Evolutionary conservation across 2,113 vertebrate species (phyloP).

Genomic region (Pleuronectes platessa): DNA sequence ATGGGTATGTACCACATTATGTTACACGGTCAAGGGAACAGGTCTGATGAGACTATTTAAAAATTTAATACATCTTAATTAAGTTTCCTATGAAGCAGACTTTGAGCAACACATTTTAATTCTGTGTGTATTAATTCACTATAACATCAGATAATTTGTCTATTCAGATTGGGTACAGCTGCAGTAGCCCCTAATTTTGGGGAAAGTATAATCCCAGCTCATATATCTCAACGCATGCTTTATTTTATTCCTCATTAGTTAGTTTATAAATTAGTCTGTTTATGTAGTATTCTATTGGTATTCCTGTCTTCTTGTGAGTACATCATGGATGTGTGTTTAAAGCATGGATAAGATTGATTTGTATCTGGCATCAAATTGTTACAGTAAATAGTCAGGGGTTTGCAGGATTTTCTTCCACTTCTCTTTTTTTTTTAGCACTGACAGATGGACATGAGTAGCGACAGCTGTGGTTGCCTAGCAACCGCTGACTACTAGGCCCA

Average conservation of each 20-base stretch:
- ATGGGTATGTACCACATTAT: constrained; percentile 87
- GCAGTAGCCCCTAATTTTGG: neutral
- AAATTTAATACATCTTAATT: neutral
- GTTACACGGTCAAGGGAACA: neutral
- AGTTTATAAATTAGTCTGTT: too few relatives aligned
- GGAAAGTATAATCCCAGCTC: too few relatives aligned
- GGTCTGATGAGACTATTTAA: neutral
- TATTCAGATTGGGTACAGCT: neutral
- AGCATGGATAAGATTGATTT: too few relatives aligned
- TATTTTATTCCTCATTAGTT: too few relatives aligned
- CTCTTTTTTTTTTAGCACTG: constrained; percentile 35
- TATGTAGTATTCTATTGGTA: too few relatives aligned
- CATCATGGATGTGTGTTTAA: too few relatives aligned
- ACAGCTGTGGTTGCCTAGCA: constrained; percentile 57
- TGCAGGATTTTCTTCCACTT: constrained; percentile 26
- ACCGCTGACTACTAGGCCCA: constrained; percentile 17
- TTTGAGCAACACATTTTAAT: neutral
- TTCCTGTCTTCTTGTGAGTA: too few relatives aligned
- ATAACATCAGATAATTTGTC: neutral
- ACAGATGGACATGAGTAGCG: constrained; percentile 62
- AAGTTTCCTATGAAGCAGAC: neutral
- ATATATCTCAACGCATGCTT: too few relatives aligned
- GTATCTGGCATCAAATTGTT: too few relatives aligned
- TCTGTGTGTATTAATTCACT: neutral
- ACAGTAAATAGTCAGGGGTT: neutral